These are phyloP conservation scores for Tyrophagus putrescentiae DNA, from an alignment of 1,140 invertebrate species.

Conservation along the genomic window DNA sequence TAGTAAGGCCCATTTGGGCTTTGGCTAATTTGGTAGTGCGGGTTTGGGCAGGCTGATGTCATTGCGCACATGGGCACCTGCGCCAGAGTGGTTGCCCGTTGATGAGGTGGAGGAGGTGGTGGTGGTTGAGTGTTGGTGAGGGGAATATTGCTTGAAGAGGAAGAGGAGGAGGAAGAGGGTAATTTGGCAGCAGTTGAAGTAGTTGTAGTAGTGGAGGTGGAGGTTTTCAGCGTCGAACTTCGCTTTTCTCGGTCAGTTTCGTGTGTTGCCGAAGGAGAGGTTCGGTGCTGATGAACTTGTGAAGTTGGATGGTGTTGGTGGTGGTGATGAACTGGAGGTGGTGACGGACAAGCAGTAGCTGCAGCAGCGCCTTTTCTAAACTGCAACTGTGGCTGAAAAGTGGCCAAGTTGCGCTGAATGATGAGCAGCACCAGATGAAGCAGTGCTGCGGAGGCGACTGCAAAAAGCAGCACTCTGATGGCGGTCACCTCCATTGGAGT, in stretches of 20 bases:
- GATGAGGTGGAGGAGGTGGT: neutral
- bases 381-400: conserved; percentile 3
- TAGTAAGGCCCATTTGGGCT: no score
- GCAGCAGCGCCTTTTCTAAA: neutral
- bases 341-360: no score
- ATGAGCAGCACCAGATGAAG: conserved; percentile 6
- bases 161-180: neutral
- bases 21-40: no score
- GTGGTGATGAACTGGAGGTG: neutral
- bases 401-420: neutral
- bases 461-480: neutral
- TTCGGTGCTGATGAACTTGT: neutral
- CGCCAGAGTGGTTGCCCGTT: neutral
- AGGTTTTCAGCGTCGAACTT: neutral
- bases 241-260: neutral
- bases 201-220: neutral
- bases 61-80: no score
- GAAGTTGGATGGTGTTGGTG: neutral
- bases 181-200: no score
- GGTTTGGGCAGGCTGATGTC: no score
- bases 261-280: no score
- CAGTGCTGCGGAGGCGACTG: conserved; percentile 10
- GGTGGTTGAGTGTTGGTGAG: neutral
- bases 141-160: neutral
- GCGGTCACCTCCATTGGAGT: neutral